A percentile compares a stretch with the other conserved stretches of the same genome.
Evolutionary conservation across 2,113 vertebrate species (phyloP).

Genomic region (Morone chrysops): DNA sequence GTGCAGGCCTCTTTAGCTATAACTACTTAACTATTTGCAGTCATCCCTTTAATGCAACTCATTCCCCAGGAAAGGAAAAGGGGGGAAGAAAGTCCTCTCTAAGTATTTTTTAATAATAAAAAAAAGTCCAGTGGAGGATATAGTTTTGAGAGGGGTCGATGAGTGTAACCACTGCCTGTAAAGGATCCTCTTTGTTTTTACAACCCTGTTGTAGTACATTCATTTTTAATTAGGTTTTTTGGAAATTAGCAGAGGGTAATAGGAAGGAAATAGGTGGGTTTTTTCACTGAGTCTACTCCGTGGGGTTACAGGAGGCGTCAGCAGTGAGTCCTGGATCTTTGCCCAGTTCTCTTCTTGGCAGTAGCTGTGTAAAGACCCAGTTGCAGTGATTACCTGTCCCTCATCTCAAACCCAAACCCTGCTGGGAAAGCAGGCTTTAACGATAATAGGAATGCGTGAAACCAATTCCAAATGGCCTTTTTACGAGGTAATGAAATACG

Average conservation of each 20-base stretch:
- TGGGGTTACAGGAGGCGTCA: constrained; percentile 29
- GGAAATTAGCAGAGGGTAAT: constrained; percentile 46
- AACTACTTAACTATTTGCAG: constrained; percentile 39
- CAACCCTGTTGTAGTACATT: constrained; percentile 57
- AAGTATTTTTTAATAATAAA: constrained; percentile 47
- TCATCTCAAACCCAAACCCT: constrained; percentile 58
- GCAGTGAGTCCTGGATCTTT: constrained; percentile 34
- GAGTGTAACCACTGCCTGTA: constrained; percentile 49
- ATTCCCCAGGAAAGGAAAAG: constrained; percentile 50
- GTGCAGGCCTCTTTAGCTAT: constrained; percentile 16
- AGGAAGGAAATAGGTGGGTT: constrained; percentile 36
- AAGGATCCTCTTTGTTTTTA: constrained; percentile 73
- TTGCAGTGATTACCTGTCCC: constrained; percentile 59
- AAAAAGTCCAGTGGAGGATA: constrained; percentile 35
- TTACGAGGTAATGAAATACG: constrained; percentile 73
- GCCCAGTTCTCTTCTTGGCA: constrained; percentile 48
- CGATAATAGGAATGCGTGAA: constrained; percentile 54
- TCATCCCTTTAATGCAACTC: constrained; percentile 33
- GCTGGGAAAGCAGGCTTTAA: constrained; percentile 69
- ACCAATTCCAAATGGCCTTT: constrained; percentile 66
- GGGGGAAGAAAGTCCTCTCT: constrained; percentile 8
- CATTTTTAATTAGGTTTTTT: constrained; percentile 69
- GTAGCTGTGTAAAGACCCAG: constrained; percentile 42
- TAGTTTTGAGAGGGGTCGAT: constrained; percentile 37
- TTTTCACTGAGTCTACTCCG: background rate